Conservation (phyloP, 2,888 invertebrate species). For the Erebia ligea region DNA sequence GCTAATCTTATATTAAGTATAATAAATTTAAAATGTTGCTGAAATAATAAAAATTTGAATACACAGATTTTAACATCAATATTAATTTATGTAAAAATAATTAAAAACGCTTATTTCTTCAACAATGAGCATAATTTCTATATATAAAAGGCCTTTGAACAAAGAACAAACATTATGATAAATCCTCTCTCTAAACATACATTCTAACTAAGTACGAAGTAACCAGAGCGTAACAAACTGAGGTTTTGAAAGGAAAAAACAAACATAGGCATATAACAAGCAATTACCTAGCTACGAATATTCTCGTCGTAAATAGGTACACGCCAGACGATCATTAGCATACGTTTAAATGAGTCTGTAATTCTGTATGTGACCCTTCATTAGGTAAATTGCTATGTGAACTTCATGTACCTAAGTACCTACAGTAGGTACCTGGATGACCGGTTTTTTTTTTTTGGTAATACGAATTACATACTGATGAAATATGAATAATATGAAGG, state of each 20-base stretch:
- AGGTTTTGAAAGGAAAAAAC: neutral
- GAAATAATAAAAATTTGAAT: too few relatives aligned
- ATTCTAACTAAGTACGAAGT: neutral
- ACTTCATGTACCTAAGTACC: too few relatives aligned
- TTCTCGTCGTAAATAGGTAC: neutral
- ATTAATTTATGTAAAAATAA: too few relatives aligned
- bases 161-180: neutral
- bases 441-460: too few relatives aligned
- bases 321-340: neutral
- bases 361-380: neutral
- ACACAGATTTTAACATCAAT: too few relatives aligned
- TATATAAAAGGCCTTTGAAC: neutral
- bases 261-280: neutral
- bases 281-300: neutral
- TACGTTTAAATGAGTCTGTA: neutral
- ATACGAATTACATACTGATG: too few relatives aligned
- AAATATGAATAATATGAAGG: too few relatives aligned
- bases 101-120: neutral
- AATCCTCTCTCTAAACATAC: neutral
- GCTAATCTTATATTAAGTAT: too few relatives aligned
- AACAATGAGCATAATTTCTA: neutral
- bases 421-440: too few relatives aligned
- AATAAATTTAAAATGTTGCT: too few relatives aligned
- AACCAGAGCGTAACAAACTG: conserved; percentile 2
- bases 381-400: neutral